Conservation (phyloP, 2,888 invertebrate species). For the Parthenolecanium corni region DNA sequence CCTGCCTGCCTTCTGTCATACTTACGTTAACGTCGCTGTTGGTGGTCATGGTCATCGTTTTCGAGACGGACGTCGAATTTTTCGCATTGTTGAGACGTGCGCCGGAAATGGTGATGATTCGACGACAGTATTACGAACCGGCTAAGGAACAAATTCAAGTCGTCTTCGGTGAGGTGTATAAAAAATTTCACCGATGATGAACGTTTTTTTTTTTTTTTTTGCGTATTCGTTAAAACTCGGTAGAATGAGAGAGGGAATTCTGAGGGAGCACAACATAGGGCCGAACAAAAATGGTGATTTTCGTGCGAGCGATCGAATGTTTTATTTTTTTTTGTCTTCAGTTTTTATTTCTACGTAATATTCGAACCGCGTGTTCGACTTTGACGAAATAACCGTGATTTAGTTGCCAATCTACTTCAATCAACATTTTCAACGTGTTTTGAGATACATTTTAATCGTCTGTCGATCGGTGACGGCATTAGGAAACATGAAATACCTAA, state of each 20-base stretch:
- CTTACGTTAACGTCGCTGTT: constrained; percentile 59
- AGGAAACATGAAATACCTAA: too few species aligned
- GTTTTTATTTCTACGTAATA: background rate
- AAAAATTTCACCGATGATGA: background rate
- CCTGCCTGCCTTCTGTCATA: constrained; percentile 66
- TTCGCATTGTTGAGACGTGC: constrained; percentile 57
- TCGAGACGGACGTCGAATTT: constrained; percentile 66
- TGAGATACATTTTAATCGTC: too few species aligned
- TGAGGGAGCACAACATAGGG: background rate
- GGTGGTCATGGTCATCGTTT: constrained; percentile 54
- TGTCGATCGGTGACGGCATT: too few species aligned
- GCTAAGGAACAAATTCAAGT: constrained; percentile 48
- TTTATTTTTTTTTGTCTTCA: background rate
- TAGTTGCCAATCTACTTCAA: too few species aligned
- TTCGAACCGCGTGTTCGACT: background rate
- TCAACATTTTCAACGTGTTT: too few species aligned
- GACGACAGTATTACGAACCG: constrained; percentile 71
- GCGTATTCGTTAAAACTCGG: background rate
- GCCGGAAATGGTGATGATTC: constrained; percentile 62
- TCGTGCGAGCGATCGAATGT: background rate
- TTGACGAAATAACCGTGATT: too few species aligned
- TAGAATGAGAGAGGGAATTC: background rate
- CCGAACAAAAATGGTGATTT: constrained; percentile 5
- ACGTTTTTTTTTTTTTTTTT: background rate
- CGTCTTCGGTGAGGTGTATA: background rate